Conservation (phyloP, 2,113 vertebrate genomes). For the Phocoena phocoena region DNA sequence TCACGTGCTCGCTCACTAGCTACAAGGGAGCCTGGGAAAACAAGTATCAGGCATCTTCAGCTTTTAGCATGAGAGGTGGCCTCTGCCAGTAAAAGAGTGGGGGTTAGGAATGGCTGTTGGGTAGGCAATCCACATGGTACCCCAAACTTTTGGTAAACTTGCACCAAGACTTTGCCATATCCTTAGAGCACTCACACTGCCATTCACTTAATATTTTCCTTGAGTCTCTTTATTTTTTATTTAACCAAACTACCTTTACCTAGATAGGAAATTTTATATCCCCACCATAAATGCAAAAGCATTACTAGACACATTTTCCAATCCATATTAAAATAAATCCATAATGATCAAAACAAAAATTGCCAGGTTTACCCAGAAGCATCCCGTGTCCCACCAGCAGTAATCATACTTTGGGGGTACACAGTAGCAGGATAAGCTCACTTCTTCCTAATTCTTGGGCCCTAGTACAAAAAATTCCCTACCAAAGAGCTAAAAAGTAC, state of each 20-base stretch:
- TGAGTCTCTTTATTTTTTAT: background rate
- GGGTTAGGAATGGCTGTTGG: background rate
- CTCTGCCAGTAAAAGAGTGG: background rate
- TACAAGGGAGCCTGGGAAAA: background rate
- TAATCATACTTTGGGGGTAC: background rate
- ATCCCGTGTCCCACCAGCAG: background rate
- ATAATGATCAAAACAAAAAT: background rate
- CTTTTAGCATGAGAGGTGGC: too few relatives aligned
- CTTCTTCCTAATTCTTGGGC: background rate
- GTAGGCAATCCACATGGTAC: background rate
- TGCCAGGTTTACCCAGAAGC: background rate
- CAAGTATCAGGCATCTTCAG: background rate
- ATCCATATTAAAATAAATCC: background rate
- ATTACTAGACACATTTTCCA: background rate
- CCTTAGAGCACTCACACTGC: background rate
- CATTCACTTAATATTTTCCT: background rate
- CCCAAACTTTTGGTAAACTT: background rate
- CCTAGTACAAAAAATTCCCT: background rate
- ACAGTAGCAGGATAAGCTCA: background rate
- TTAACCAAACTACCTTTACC: background rate
- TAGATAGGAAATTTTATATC: background rate
- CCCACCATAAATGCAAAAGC: background rate
- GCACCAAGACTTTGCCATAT: background rate
- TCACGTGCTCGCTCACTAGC: background rate
- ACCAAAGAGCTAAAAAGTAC: background rate